Conservation (phyloP, 2,113 vertebrate species). For the Lutjanus erythropterus region DNA sequence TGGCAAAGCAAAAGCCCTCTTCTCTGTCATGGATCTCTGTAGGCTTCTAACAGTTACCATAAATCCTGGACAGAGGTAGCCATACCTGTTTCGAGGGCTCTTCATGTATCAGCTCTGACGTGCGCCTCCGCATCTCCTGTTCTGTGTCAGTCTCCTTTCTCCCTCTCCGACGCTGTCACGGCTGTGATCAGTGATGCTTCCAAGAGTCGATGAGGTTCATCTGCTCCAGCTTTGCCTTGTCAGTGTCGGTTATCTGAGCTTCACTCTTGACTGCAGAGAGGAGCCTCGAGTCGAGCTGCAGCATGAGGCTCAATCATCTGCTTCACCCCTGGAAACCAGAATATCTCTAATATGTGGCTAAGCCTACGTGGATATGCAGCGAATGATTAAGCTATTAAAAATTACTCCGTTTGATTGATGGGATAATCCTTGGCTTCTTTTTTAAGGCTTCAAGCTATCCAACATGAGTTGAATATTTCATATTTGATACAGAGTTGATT, state of each 20-base stretch:
- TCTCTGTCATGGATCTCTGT: conserved; percentile 15
- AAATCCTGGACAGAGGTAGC: conserved; percentile 19
- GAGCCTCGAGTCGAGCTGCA: conserved; percentile 30
- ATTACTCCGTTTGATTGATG: conserved; percentile 39
- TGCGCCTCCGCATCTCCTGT: conserved; percentile 7
- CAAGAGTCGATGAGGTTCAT: conserved; percentile 65
- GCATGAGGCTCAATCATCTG: conserved; percentile 30
- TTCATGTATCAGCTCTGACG: conserved; percentile 21
- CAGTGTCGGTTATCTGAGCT: conserved; percentile 60
- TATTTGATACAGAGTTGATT: conserved; percentile 9
- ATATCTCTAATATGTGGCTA: conserved; percentile 26
- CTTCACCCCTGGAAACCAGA: neutral
- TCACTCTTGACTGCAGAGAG: conserved; percentile 45
- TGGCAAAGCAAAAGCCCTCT: neutral
- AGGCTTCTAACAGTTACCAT: conserved; percentile 3
- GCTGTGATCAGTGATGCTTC: conserved; percentile 57
- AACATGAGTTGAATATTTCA: conserved; percentile 43
- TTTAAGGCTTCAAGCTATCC: neutral
- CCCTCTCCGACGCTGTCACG: conserved; percentile 16
- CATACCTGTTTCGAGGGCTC: conserved; percentile 3
- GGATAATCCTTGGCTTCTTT: conserved; percentile 18
- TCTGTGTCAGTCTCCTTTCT: conserved; percentile 17
- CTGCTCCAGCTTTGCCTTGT: conserved; percentile 54
- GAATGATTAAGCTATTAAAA: conserved; percentile 43
- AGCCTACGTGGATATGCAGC: conserved; percentile 11